These are phyloP conservation scores for Nebria ingens DNA, from an alignment of 1,140 invertebrate species.

Conservation along the genomic window DNA sequence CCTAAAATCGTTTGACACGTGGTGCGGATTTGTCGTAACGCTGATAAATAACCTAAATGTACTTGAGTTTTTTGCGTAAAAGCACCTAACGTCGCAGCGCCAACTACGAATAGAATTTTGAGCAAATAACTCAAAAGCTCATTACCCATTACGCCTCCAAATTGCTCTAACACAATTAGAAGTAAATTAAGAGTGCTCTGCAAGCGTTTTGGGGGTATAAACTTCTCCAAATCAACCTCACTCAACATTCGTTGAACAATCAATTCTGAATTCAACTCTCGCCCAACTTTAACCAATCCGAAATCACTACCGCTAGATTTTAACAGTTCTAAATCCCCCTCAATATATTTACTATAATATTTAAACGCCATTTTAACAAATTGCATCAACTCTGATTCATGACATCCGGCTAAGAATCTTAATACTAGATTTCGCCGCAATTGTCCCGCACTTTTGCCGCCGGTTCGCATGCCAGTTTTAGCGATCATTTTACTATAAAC, in stretches of 20 bases:
- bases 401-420: slow-evolving; percentile 72
- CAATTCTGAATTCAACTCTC: slow-evolving; percentile 33
- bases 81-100: slow-evolving; percentile 49
- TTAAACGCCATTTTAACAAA: slow-evolving; percentile 80
- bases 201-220: slow-evolving; percentile 59
- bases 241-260: slow-evolving; percentile 38
- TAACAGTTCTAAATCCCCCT: too few relatives aligned
- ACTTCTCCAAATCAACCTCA: slow-evolving; percentile 46
- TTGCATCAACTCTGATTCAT: slow-evolving; percentile 61
- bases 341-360: slow-evolving; percentile 53
- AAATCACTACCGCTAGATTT: too few relatives aligned
- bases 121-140: slow-evolving; percentile 58
- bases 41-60: slow-evolving; percentile 47
- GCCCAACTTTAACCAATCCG: slow-evolving; percentile 24
- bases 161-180: slow-evolving; percentile 71
- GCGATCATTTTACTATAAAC: slow-evolving; percentile 82
- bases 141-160: slow-evolving; percentile 62
- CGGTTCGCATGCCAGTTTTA: slow-evolving; percentile 56
- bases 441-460: slow-evolving; percentile 62
- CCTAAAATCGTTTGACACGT: slow-evolving; percentile 46
- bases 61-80: slow-evolving; percentile 43
- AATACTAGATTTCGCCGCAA: slow-evolving; percentile 64
- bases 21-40: slow-evolving; percentile 57
- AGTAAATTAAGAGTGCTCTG: slow-evolving; percentile 68
- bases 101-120: slow-evolving; percentile 59